Conservation (phyloP, 2,797 vertebrate genomes). For the Cyprinodon diabolis region DNA sequence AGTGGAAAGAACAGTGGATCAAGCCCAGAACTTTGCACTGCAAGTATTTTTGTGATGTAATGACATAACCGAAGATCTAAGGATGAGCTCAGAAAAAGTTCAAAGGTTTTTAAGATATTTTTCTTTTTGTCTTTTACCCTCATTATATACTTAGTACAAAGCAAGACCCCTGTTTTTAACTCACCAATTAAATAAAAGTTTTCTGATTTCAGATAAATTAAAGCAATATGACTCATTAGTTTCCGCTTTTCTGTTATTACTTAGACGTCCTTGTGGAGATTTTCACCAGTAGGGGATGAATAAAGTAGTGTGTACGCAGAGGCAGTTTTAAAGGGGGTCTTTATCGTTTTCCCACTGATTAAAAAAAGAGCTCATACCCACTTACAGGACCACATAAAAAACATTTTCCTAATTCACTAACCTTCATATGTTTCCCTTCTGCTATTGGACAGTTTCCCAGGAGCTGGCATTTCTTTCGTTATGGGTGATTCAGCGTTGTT, state of each 20-base stretch:
- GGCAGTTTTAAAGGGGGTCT: slow-evolving; percentile 48
- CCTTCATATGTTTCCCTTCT: slow-evolving; percentile 52
- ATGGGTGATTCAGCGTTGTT: slow-evolving; percentile 37
- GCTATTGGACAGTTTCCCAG: slow-evolving; percentile 23
- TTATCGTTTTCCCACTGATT: slow-evolving; percentile 45
- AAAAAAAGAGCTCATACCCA: slow-evolving; percentile 20
- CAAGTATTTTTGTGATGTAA: neutral
- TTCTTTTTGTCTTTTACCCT: neutral
- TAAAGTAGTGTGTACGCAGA: slow-evolving; percentile 39
- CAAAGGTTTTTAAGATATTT: neutral
- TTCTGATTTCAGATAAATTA: slow-evolving; percentile 39
- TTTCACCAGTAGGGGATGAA: slow-evolving; percentile 47
- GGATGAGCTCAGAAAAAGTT: neutral
- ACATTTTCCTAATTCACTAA: slow-evolving; percentile 54
- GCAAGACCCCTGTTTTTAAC: no score
- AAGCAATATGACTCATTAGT: slow-evolving; percentile 25
- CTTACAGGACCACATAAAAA: slow-evolving; percentile 21
- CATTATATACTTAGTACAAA: neutral
- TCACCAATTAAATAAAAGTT: neutral
- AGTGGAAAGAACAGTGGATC: neutral
- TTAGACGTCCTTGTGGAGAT: slow-evolving; percentile 33
- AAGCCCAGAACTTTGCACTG: neutral
- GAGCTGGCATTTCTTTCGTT: slow-evolving; percentile 24
- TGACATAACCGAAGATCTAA: neutral
- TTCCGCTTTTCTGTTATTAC: slow-evolving; percentile 38